These are phyloP conservation scores for Polymixis lichenea DNA, from an alignment of 2,888 invertebrate species.

Conservation along the genomic window DNA sequence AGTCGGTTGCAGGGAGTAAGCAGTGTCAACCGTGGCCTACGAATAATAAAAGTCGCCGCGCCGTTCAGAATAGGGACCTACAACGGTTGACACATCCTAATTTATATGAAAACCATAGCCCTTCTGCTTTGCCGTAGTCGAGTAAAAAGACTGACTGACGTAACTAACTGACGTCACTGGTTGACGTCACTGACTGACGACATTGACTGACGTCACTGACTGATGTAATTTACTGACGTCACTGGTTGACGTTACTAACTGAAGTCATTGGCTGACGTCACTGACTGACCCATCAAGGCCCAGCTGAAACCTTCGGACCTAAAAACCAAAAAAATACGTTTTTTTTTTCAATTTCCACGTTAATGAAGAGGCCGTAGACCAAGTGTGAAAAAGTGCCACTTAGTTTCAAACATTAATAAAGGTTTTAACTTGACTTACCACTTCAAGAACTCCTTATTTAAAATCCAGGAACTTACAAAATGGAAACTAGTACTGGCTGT, in stretches of 20 bases:
- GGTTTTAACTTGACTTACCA: fast-evolving
- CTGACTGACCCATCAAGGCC: too few relatives aligned
- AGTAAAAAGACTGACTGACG: too few relatives aligned
- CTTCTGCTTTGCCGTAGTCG: too few relatives aligned
- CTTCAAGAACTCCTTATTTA: not conserved
- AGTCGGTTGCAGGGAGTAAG: not conserved
- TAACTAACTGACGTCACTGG: too few relatives aligned
- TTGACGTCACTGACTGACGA: too few relatives aligned
- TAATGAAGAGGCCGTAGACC: not conserved
- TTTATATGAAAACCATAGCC: not conserved
- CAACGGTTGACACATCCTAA: not conserved
- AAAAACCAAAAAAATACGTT: not conserved
- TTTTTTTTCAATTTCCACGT: not conserved
- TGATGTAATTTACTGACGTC: too few relatives aligned
- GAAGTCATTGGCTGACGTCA: too few relatives aligned
- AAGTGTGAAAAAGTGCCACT: not conserved
- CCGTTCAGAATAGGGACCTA: not conserved
- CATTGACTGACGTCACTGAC: too few relatives aligned
- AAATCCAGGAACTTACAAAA: conserved; percentile 32
- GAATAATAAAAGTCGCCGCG: not conserved
- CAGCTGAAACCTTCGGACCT: too few relatives aligned
- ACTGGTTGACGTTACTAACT: too few relatives aligned
- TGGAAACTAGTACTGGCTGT: conserved; percentile 42
- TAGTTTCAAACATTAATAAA: not conserved
- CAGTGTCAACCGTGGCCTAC: not conserved